These are phyloP conservation scores for Coracias cyanogaster DNA, from an alignment of 2,797 vertebrate genomes.

Conservation along the genomic window DNA sequence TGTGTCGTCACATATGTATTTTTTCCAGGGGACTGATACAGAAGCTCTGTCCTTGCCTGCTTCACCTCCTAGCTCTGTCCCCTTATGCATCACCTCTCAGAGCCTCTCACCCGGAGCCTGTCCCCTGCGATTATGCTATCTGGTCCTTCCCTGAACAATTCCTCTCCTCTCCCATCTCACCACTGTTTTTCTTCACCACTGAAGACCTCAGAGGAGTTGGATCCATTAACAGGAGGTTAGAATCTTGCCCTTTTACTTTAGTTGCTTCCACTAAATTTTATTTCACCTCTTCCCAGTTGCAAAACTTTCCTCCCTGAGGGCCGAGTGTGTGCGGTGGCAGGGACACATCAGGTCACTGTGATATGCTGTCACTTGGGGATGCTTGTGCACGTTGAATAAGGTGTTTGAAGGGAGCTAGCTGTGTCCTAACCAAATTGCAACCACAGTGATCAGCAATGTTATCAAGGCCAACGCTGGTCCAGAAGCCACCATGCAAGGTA, in stretches of 20 bases:
- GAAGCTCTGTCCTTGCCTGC: background rate
- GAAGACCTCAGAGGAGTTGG: background rate
- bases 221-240: background rate
- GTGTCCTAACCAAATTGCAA: background rate
- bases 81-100: fast-evolving
- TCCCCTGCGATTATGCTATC: fast-evolving
- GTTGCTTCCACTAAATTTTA: background rate
- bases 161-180: background rate
- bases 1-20: fast-evolving
- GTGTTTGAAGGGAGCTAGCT: background rate
- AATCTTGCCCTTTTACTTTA: background rate
- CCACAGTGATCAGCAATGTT: fast-evolving
- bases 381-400: fast-evolving
- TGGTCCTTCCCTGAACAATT: background rate
- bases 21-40: background rate
- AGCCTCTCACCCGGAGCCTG: background rate
- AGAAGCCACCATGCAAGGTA: background rate
- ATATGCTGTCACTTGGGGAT: background rate
- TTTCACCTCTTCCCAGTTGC: background rate
- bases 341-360: fast-evolving
- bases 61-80: background rate
- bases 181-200: background rate
- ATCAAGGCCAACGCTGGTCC: fast-evolving
- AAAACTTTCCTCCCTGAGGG: background rate
- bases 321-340: background rate